phyloP scores from a whole-genome alignment of 2,797 vertebrate genomes.

The Garrulus glandarius region DNA sequence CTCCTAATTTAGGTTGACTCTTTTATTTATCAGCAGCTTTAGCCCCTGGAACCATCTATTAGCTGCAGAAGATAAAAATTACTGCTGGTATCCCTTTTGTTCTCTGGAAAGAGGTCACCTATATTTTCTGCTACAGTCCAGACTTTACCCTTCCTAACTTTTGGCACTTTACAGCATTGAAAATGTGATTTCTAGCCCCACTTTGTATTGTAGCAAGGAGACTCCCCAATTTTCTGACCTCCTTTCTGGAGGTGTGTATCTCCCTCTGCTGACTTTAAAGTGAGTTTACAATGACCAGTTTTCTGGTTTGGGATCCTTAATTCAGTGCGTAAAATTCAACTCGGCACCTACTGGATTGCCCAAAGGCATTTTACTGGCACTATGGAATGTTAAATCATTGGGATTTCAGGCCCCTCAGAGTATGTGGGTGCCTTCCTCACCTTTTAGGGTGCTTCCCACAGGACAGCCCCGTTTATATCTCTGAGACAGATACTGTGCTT shows the following conservation, averaged over 20 bases:
- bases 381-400: not conserved
- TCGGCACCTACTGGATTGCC: not conserved
- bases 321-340: not conserved
- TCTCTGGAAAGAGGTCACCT: not conserved
- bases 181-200: not conserved
- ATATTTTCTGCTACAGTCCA: not conserved
- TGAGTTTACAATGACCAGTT: not conserved
- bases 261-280: not conserved
- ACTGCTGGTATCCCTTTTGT: not conserved
- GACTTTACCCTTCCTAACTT: not conserved
- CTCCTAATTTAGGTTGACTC: not conserved
- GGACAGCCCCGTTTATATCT: not conserved
- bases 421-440: not conserved
- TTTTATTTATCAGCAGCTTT: not conserved
- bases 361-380: not conserved
- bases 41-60: not conserved
- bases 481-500: not conserved
- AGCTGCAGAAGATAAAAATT: not conserved
- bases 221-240: not conserved
- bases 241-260: not conserved
- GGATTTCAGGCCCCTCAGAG: not conserved
- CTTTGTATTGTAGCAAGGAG: not conserved
- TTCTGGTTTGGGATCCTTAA: not conserved
- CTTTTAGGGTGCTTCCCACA: not conserved
- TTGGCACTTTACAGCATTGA: not conserved